phyloP scores from a whole-genome alignment of 2,888 invertebrate species.

The Erynnis tages region DNA sequence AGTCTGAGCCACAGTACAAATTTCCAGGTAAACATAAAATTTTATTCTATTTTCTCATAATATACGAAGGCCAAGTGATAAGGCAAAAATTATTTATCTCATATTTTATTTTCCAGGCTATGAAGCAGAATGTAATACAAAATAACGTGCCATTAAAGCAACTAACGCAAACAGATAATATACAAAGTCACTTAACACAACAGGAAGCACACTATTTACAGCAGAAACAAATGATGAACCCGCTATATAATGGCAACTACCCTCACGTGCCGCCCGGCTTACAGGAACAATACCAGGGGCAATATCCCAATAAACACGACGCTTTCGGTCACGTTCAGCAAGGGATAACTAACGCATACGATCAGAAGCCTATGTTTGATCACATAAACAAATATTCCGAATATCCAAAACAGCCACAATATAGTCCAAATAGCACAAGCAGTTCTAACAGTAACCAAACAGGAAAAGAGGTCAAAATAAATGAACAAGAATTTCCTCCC shows the following conservation, averaged over 20 bases:
- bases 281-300: constrained; percentile 66
- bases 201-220: constrained; percentile 78
- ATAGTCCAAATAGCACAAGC: constrained; percentile 81
- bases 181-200: constrained; percentile 70
- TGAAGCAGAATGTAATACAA: constrained; percentile 75
- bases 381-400: constrained; percentile 75
- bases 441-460: constrained; percentile 76
- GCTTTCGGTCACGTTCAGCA: constrained; percentile 70
- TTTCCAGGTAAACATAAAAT: constrained; percentile 59
- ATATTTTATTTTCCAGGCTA: constrained; percentile 54
- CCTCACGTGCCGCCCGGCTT: constrained; percentile 59
- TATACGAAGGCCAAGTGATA: no score
- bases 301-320: constrained; percentile 69
- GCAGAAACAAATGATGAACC: constrained; percentile 78
- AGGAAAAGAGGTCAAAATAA: constrained; percentile 73
- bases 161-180: constrained; percentile 73
- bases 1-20: constrained; percentile 72
- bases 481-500: constrained; percentile 80
- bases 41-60: no score
- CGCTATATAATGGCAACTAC: constrained; percentile 69
- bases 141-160: constrained; percentile 80
- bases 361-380: constrained; percentile 69
- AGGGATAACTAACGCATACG: constrained; percentile 72
- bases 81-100: not conserved
- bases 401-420: constrained; percentile 75